These are phyloP conservation scores for Pagetopsis macropterus DNA, from an alignment of 2,797 vertebrate genomes.

Conservation along the genomic window DNA sequence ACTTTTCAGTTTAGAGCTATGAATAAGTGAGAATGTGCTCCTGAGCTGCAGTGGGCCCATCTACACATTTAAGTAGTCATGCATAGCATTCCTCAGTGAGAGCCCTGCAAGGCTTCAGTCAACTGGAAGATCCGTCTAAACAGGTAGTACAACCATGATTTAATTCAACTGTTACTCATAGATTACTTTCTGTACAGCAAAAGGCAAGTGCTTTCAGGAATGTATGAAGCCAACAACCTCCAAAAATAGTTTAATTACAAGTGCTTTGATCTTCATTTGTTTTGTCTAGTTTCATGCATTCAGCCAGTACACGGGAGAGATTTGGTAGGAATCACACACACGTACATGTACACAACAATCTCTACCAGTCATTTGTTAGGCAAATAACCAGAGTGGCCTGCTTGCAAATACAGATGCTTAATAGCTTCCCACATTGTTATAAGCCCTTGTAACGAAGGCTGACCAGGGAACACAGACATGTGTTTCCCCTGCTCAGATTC, in stretches of 20 bases:
- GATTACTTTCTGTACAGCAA: not conserved
- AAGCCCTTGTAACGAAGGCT: conserved; percentile 25
- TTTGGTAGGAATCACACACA: conserved; percentile 45
- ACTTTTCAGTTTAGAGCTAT: not conserved
- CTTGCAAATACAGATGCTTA: conserved; percentile 50
- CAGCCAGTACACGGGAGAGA: conserved; percentile 35
- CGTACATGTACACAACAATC: conserved; percentile 48
- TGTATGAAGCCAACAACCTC: conserved; percentile 10
- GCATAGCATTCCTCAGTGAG: conserved; percentile 78
- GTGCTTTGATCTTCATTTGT: conserved; percentile 54
- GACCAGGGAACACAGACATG: not conserved
- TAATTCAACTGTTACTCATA: conserved; percentile 8
- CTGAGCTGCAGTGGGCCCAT: conserved; percentile 22
- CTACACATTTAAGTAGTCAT: conserved; percentile 76
- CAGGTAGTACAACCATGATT: conserved; percentile 38
- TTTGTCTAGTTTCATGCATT: conserved; percentile 60
- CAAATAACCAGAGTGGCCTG: conserved; percentile 71
- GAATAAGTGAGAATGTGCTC: conserved; percentile 15
- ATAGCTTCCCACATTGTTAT: conserved; percentile 31
- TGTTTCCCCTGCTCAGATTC: conserved; percentile 23
- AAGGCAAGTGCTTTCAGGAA: conserved; percentile 34
- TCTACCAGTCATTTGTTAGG: conserved; percentile 76
- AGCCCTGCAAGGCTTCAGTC: conserved; percentile 54
- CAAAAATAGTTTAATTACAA: conserved; percentile 39
- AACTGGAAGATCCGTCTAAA: conserved; percentile 64